A percentile compares a stretch with the other conserved stretches of the same genome.
Conservation (phyloP, 2,797 vertebrate genomes). For the Myiotriccus ornatus region DNA sequence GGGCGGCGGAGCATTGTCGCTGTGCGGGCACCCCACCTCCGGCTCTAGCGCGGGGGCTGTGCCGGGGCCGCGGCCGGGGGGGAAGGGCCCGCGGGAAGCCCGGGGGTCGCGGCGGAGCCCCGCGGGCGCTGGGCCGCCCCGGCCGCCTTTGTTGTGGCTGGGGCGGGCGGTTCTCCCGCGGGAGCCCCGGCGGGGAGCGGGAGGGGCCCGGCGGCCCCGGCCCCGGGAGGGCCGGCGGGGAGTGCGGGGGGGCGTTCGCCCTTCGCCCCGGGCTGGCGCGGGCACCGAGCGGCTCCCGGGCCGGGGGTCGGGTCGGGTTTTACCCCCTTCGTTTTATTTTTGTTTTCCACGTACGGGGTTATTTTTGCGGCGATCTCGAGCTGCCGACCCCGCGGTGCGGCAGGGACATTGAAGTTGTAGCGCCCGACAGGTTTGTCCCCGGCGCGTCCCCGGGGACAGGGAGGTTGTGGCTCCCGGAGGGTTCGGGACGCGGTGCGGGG, state of each 20-base stretch:
- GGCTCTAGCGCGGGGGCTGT: background rate
- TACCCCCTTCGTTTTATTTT: background rate
- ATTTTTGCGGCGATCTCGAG: background rate
- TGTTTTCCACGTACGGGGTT: background rate
- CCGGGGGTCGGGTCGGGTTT: too few relatives aligned
- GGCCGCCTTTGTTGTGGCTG: slow-evolving; percentile 30
- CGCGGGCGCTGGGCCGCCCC: background rate
- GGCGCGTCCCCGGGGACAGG: background rate
- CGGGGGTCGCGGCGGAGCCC: background rate
- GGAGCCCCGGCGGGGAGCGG: background rate
- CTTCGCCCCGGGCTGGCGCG: background rate
- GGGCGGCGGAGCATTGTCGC: background rate
- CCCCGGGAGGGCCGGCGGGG: background rate
- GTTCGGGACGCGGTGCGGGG: rapidly evolving
- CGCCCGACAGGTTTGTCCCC: background rate
- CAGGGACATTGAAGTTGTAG: background rate
- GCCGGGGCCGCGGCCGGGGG: background rate
- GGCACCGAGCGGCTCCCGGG: background rate
- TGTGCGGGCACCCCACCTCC: background rate
- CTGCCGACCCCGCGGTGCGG: background rate
- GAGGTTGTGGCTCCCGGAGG: background rate
- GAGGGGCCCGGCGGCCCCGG: background rate
- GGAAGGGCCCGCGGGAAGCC: background rate
- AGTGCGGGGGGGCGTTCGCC: background rate
- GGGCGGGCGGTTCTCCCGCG: background rate